Evolutionary conservation across 2,888 invertebrate genomes (phyloP), one percentile per base, ranked within the genome.

Genomic region (Trichogramma evanescens): DNA sequence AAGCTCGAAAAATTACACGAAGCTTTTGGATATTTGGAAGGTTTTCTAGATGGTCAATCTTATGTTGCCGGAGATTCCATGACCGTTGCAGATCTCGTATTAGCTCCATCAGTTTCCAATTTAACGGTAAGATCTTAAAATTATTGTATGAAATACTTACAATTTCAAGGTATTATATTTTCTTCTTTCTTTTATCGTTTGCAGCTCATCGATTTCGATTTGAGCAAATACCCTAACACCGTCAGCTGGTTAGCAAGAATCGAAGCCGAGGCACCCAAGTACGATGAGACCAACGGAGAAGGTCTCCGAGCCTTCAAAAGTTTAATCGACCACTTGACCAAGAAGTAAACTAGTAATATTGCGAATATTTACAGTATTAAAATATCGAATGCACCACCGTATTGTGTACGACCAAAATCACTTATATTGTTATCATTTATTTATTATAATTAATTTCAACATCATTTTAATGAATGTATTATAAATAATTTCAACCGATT

Each of bases 61-160:
- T 93, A 84, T 78, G 84, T 80, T 44, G 90, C 90, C 10, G 93
- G 91, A 3, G 82, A 86, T 61, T 80, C 80, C 61, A 79, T 91
- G 57, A 92, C 92, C 13, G 74, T 93, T 13, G 93, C 93, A 6
- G 93, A 93, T 77, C 80, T 91, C 49, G 79, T 86, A 44, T 74
- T 92, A 51, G 79, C 86, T 43, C 84, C 89, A 6, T 82, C 84
- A 6, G 82, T 91, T 7, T 86, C 90, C 53, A 88, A 87, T 63
- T 82, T 84, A 64, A 89, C 89, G 71, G 87, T 86, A 54, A 69
- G 72, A 55, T 69, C 65, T 38, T 10, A 8, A n/a, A 8, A 38
- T 50, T 9, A 9, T 38, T 6, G 8, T 5, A 50, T 26, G 4
- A 4, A 9, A 50, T n/a, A 38, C 39, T 26, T 10, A 50, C 26